phyloP scores from a whole-genome alignment of 1,140 invertebrate species.

The Nephotettix cincticeps region DNA sequence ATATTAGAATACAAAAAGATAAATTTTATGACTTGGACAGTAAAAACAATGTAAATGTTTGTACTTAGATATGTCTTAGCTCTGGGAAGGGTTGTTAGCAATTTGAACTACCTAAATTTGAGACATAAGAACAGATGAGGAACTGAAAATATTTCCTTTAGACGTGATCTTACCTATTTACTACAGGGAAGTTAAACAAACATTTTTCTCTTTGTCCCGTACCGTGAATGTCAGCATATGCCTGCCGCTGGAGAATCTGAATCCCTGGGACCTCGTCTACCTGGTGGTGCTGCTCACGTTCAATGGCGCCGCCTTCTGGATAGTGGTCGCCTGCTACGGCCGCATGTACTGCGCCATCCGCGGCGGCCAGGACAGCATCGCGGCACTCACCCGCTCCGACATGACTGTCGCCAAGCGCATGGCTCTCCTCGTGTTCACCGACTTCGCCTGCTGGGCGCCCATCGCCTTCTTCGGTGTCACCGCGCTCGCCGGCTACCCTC shows the following conservation, averaged over 20 bases:
- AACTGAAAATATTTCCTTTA: too few species aligned
- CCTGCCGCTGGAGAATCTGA: conserved; percentile 67
- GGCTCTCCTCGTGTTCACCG: conserved; percentile 64
- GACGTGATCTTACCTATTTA: too few species aligned
- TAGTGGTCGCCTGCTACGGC: conserved; percentile 55
- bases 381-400: conserved; percentile 60
- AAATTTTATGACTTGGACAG: too few species aligned
- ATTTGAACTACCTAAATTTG: too few species aligned
- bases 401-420: conserved; percentile 65
- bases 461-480: conserved; percentile 60
- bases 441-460: conserved; percentile 63
- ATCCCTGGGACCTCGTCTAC: conserved; percentile 59
- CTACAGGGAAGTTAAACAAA: too few species aligned
- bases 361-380: conserved; percentile 48
- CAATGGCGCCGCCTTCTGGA: conserved; percentile 54
- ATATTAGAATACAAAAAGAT: too few species aligned
- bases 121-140: too few species aligned
- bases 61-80: too few species aligned
- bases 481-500: conserved; percentile 56
- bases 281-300: conserved; percentile 51
- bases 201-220: too few species aligned
- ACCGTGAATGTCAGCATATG: conserved; percentile 61
- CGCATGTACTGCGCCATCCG: conserved; percentile 54
- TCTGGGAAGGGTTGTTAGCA: too few species aligned
- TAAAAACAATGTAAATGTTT: too few species aligned